Evolutionary conservation across 2,797 vertebrate species (phyloP), one percentile per base, ranked within the genome.

Genomic region (Platyrinchus mystaceus): DNA sequence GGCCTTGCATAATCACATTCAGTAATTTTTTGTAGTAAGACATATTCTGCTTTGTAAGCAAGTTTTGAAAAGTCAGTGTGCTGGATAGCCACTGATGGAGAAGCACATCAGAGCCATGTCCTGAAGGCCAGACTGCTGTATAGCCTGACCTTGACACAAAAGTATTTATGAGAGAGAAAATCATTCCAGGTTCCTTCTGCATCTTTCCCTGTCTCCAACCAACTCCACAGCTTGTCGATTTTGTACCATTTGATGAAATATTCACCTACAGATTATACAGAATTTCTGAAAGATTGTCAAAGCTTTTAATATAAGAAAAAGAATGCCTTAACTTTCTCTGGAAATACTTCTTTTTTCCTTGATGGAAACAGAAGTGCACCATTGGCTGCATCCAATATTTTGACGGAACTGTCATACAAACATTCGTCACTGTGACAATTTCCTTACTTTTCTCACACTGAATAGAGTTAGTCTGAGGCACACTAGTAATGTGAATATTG

Each of bases 361-460:
- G 79, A 58, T 77, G 56, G 84, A 70, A 94, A 46, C 55, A 93
- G 91, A 94, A 96, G 69, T 84, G 79, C 79, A 87, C 46, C 77
- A 63, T 64, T 6, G 30, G 59, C 70, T 92, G 79, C 88, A 86
- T 92, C 87, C 90, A 95, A 89, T 95, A 91, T 97, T 97, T 96
- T 96, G 94, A 93, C 58, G 88, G 92, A 91, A 59, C 91, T 91
- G 94, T 96, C 94, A 92, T 43, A 44, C 66, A 85, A 92, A 94
- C 47, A 63, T 69, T 93, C 14, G 9, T 93, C 63, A 46, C 91
- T 81, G 5, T 93, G 91, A 84, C 92, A 96, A 79, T 84, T 94
- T 3, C 78, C 79, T 83, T 78, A 32, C 81, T 93, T 95, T 74
- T 75, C 91, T 92, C 91, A 39, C 89, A 67, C 80, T 6, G 82